These are phyloP conservation scores for Dromaius novaehollandiae DNA, from an alignment of 2,113 vertebrate genomes.

Conservation along the genomic window DNA sequence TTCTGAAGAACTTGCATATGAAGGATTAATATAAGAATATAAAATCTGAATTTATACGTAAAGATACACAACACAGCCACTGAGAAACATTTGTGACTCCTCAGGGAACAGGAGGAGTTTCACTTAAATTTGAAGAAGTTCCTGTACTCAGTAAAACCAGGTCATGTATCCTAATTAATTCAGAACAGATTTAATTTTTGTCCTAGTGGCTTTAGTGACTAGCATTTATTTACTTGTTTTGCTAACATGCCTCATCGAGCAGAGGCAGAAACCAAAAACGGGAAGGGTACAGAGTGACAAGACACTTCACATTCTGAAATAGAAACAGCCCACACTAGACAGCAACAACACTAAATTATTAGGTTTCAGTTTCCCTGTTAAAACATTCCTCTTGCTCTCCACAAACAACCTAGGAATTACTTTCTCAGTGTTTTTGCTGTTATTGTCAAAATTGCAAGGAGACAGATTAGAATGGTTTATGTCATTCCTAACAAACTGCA, in stretches of 20 bases:
- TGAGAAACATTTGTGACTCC: not conserved
- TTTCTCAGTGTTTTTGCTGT: not conserved
- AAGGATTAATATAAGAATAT: not conserved
- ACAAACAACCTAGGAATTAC: conserved; percentile 12
- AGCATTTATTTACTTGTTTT: not conserved
- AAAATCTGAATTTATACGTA: not conserved
- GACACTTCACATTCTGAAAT: conserved; percentile 8
- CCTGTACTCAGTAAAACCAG: not conserved
- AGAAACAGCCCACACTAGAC: not conserved
- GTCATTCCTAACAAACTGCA: not conserved
- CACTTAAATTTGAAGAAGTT: not conserved
- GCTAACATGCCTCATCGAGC: not conserved
- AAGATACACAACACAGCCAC: not conserved
- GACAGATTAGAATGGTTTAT: not conserved
- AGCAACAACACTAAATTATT: not conserved
- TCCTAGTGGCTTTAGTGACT: not conserved
- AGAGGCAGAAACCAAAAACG: conserved; percentile 29
- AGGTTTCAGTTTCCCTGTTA: not conserved
- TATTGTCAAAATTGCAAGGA: not conserved
- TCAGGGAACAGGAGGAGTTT: conserved; percentile 1
- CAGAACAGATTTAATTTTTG: not conserved
- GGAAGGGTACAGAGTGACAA: not conserved
- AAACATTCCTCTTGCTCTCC: not conserved
- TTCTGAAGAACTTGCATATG: not conserved
- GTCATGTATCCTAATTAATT: conserved; percentile 15